Base-by-base conservation (phyloP, 2,113 vertebrate species). In the Tapirus terrestris region DNA sequence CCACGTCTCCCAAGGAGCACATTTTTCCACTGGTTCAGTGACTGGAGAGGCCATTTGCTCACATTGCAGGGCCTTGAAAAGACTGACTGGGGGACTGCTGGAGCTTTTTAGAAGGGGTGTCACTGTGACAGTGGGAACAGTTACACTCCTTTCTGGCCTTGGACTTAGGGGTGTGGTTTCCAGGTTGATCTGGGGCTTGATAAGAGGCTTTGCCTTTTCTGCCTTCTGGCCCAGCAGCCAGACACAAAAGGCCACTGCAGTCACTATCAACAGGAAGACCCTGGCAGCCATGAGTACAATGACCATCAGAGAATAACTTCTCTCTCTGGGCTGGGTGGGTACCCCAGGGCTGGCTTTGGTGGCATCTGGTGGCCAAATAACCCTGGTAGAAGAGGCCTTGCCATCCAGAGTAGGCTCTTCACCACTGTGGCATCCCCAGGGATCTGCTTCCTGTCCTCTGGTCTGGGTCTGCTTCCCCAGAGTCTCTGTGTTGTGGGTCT, bases 91-190 rank as follows among this genome's bases (percentile, higher is more conserved):
- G 56, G 9, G 67, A 43, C 23, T 88, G 39, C 97, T 92, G 53
- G 88, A 58, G 10, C 51, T 98, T 95, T 98, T 98, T 68, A 96
- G 98, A 45, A 99, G 98, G 77, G 99, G 99, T 17, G 99, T 99
- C 97, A 99, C 99, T 1, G 98, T 99, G 89, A 99, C 99, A 0
- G 97, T 97, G 36, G 99, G 99, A 84, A 99, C 92, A 1, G 99
- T 92, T 68, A 98, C 33, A 89, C 98, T 99, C 91, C 97, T 98
- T 95, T 99, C 99, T 25, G 98, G 65, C 70, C 96, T 98, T 9
- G 4, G 83, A 95, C 97, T 97, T 53, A 97, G 96, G n/a, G 92
- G 97, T 65, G 92, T 98, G 43, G 94, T 87, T 6, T 92, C 89
- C 48, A 91, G 4, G 31, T 65, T 61, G 65, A 43, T 60, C 72